Percentiles rank a stretch among this genome's conserved stretches.
phyloP scores from a whole-genome alignment of 1,140 invertebrate species.

The Tribolium madens region DNA sequence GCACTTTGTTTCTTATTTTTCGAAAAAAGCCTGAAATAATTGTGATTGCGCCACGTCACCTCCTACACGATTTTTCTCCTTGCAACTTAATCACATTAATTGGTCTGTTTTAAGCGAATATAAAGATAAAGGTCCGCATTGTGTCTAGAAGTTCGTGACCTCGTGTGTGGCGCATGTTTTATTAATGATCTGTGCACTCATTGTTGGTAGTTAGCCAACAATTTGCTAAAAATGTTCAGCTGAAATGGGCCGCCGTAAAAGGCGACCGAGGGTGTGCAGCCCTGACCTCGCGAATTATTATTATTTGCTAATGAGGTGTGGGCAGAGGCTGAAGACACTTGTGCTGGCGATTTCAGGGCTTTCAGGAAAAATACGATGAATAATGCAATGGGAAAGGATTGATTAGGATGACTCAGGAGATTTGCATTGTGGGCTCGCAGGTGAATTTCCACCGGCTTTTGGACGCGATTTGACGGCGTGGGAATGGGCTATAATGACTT shows the following conservation, averaged over 20 bases:
- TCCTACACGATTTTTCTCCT: constrained; percentile 12
- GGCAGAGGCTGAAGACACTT: constrained; percentile 1
- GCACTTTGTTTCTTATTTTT: background rate
- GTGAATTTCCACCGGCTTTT: constrained; percentile 26
- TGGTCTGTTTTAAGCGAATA: constrained; percentile 18
- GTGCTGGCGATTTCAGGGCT: constrained; percentile 3
- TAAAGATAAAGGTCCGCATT: constrained; percentile 29
- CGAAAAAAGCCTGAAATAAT: constrained; percentile 1
- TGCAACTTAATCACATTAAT: constrained; percentile 23
- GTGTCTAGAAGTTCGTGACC: constrained; percentile 41
- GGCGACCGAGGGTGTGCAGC: background rate
- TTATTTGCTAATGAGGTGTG: background rate
- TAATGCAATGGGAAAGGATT: constrained; percentile 23
- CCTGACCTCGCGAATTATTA: background rate
- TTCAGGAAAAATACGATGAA: constrained; percentile 1
- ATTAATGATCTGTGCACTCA: constrained; percentile 47
- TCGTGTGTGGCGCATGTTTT: constrained; percentile 45
- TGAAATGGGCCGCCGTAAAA: background rate
- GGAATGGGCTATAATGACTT: background rate
- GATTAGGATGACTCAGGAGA: constrained; percentile 35
- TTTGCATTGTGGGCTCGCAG: constrained; percentile 32
- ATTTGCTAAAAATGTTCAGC: constrained; percentile 34
- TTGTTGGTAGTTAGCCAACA: constrained; percentile 47
- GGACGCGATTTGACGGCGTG: constrained; percentile 8
- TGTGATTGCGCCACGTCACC: constrained; percentile 2